phyloP scores from a whole-genome alignment of 2,888 invertebrate genomes.

The Volucella bombylans region DNA sequence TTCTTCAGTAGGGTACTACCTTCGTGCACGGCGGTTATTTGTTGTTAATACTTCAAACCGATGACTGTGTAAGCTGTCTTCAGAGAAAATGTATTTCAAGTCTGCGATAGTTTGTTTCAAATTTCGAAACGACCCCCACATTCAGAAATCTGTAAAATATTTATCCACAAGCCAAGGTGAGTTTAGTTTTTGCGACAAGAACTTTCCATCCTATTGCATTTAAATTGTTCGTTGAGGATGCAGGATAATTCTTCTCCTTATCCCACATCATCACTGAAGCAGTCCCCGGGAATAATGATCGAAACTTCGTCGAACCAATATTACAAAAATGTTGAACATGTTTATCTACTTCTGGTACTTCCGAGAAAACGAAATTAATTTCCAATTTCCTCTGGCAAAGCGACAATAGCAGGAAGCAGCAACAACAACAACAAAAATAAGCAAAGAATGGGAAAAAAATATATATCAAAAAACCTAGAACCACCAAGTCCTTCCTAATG shows the following conservation, averaged over 20 bases:
- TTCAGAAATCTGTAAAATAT: no score
- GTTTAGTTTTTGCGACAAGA: no score
- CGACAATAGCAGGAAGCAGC: background rate
- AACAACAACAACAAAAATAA: background rate
- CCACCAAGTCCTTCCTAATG: conserved; percentile 47
- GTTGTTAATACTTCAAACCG: no score
- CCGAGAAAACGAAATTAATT: conserved; percentile 20
- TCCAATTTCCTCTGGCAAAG: conserved; percentile 1
- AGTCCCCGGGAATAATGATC: background rate
- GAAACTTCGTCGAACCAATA: background rate
- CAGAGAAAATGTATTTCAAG: no score
- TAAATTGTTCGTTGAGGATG: background rate
- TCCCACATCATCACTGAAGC: background rate
- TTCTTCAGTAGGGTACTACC: no score
- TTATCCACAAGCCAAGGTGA: no score
- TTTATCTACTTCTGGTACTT: background rate
- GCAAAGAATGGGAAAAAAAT: background rate
- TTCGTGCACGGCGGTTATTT: no score
- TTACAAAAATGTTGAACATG: background rate
- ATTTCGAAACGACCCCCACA: no score
- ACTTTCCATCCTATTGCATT: no score
- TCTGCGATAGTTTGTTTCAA: no score
- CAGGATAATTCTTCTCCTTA: background rate
- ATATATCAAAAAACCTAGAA: background rate
- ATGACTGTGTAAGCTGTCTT: no score